Conservation (phyloP, 1,140 invertebrate species). For the Pogonus chalceus region DNA sequence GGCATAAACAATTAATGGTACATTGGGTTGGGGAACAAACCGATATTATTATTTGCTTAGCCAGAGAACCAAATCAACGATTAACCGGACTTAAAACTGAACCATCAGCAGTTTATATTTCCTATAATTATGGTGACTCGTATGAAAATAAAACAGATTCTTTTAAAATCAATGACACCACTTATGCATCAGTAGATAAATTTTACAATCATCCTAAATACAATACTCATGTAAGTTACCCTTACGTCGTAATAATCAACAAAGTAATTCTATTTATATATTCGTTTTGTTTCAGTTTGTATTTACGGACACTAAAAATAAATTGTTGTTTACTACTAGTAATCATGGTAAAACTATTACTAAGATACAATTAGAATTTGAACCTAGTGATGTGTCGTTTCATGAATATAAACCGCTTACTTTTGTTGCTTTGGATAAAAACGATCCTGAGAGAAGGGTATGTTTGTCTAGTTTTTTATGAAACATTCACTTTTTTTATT, state of each 20-base stretch:
- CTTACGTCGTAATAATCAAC: neutral
- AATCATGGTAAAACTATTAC: constrained; percentile 60
- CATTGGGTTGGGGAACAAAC: constrained; percentile 82
- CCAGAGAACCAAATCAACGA: constrained; percentile 50
- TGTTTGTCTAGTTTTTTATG: constrained; percentile 21
- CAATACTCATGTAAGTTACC: constrained; percentile 58
- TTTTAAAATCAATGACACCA: constrained; percentile 45
- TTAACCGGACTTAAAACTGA: constrained; percentile 35
- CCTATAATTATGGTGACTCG: constrained; percentile 73
- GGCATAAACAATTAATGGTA: constrained; percentile 77
- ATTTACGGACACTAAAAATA: constrained; percentile 70
- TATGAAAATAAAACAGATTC: constrained; percentile 63
- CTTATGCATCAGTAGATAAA: constrained; percentile 63
- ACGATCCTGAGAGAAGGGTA: constrained; percentile 55
- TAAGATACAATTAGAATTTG: constrained; percentile 52
- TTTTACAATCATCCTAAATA: constrained; percentile 75
- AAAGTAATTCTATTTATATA: constrained; percentile 18
- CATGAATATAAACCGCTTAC: constrained; percentile 53
- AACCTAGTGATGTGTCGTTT: constrained; percentile 65
- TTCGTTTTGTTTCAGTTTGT: constrained; percentile 55
- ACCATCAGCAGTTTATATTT: constrained; percentile 70
- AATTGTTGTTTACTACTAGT: constrained; percentile 63
- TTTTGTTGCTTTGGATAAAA: constrained; percentile 61
- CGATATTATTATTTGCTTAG: constrained; percentile 76
- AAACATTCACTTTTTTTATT: neutral